Evolutionary conservation across 1,140 invertebrate genomes (phyloP).

Genomic region (Cecropterus lyciades): DNA sequence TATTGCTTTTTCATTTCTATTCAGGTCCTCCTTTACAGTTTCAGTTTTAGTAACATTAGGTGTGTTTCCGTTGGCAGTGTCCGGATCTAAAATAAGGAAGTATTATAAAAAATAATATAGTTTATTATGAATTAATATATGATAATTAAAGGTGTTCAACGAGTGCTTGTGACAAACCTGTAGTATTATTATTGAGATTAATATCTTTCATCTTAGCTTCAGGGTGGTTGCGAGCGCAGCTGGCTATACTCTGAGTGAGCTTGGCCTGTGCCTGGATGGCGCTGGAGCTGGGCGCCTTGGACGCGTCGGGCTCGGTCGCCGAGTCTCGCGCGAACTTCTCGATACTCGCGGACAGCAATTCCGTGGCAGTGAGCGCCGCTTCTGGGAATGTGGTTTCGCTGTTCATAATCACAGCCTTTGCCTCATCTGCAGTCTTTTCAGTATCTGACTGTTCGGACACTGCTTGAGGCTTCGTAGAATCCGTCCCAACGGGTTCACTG

Average conservation of each 20-base stretch:
- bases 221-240: constrained; percentile 61
- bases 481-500: constrained; percentile 50
- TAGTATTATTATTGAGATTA: constrained; percentile 70
- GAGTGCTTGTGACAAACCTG: constrained; percentile 53
- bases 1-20: constrained; percentile 73
- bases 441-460: constrained; percentile 53
- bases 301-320: constrained; percentile 39
- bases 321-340: constrained; percentile 70
- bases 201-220: constrained; percentile 78
- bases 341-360: constrained; percentile 69
- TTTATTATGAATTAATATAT: no score
- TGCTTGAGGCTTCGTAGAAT: constrained; percentile 49
- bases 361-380: constrained; percentile 57
- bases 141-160: no score
- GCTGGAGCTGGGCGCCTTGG: constrained; percentile 51
- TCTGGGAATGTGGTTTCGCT: constrained; percentile 52
- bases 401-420: constrained; percentile 57
- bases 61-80: constrained; percentile 71
- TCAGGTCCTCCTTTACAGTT: constrained; percentile 66
- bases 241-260: constrained; percentile 70
- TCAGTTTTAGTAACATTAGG: constrained; percentile 62
- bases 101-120: no score
- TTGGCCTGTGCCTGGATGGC: constrained; percentile 74
- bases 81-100: constrained; percentile 54
- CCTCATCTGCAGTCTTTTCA: constrained; percentile 48